Percentiles rank a stretch among this genome's conserved stretches.
Evolutionary conservation across 2,888 invertebrate species (phyloP).

Genomic region (Periphyllus acericola): DNA sequence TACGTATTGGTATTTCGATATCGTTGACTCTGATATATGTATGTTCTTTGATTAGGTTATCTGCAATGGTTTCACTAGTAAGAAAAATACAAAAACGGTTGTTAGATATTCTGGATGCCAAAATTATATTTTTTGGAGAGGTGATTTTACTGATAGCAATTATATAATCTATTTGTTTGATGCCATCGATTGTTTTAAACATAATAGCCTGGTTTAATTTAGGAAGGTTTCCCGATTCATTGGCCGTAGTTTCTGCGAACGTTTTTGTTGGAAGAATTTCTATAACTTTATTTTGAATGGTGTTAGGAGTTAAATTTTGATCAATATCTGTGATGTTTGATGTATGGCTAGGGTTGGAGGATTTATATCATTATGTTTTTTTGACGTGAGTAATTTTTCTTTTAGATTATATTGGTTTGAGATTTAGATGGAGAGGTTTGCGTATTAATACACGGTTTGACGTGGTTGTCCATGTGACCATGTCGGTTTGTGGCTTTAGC

Average conservation of each 20-base stretch:
- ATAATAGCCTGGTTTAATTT: constrained; percentile 4
- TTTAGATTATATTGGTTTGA: too few relatives aligned
- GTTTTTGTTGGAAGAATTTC: background rate
- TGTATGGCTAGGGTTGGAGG: too few relatives aligned
- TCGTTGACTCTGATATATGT: background rate
- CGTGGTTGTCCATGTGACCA: too few relatives aligned
- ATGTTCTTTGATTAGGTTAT: background rate
- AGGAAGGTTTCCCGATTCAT: background rate
- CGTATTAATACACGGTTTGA: too few relatives aligned
- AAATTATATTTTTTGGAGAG: background rate
- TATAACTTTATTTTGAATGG: background rate
- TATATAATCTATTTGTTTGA: too few relatives aligned
- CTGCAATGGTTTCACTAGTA: background rate
- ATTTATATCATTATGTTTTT: too few relatives aligned
- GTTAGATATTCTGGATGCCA: constrained; percentile 12
- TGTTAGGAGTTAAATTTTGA: background rate
- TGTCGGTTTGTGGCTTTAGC: too few relatives aligned
- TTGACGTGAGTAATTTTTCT: too few relatives aligned
- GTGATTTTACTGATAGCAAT: too few relatives aligned
- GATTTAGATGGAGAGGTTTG: too few relatives aligned
- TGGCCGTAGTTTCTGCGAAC: constrained; percentile 9
- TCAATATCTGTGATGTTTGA: background rate
- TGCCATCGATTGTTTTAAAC: too few relatives aligned
- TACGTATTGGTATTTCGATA: background rate
- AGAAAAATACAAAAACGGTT: constrained; percentile 14